A percentile compares a stretch with the other conserved stretches of the same genome.
Evolutionary conservation across 1,140 invertebrate genomes (phyloP).

Genomic region (Nasonia vitripennis): DNA sequence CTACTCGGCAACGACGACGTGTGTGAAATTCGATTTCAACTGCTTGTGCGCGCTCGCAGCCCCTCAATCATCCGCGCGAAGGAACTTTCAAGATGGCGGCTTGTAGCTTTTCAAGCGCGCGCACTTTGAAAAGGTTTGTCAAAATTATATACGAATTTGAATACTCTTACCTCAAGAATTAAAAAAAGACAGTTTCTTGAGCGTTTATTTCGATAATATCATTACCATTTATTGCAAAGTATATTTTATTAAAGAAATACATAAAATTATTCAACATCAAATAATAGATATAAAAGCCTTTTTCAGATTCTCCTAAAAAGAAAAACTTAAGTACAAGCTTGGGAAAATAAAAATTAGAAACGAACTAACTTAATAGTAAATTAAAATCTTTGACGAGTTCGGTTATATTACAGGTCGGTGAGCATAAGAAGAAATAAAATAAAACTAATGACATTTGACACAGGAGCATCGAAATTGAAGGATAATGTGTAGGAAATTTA

Average conservation of each 20-base stretch:
- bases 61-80: not conserved
- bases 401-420: conserved; percentile 13
- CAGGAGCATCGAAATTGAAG: conserved; percentile 11
- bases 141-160: too few relatives aligned
- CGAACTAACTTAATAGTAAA: conserved; percentile 23
- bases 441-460: not conserved
- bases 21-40: conserved; percentile 7
- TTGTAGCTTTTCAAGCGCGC: not conserved
- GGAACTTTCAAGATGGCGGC: conserved; percentile 1
- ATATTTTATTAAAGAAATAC: conserved; percentile 35
- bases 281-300: conserved; percentile 48
- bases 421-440: conserved; percentile 39
- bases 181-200: not conserved
- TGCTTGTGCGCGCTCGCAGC: not conserved
- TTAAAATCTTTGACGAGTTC: conserved; percentile 37
- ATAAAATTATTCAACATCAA: conserved; percentile 51
- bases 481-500: conserved; percentile 21
- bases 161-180: not conserved
- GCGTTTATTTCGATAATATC: conserved; percentile 23
- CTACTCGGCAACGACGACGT: not conserved
- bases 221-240: conserved; percentile 33
- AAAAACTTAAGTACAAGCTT: conserved; percentile 50
- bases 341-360: conserved; percentile 47
- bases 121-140: not conserved
- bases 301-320: conserved; percentile 29